Percentiles rank a stretch among this genome's conserved stretches.
Evolutionary conservation across 2,888 invertebrate species (phyloP).

Genomic region (Lypha dubia): DNA sequence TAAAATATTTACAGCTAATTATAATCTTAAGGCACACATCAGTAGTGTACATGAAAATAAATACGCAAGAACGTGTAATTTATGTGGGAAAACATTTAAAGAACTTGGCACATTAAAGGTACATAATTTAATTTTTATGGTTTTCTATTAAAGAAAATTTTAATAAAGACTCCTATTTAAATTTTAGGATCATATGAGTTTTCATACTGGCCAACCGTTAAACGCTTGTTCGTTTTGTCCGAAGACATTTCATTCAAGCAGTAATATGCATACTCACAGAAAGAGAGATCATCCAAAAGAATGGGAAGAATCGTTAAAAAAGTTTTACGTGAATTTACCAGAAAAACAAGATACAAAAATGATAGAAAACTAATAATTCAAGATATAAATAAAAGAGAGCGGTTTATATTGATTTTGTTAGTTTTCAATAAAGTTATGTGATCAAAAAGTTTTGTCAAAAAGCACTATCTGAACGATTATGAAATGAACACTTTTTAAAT

Average conservation of each 20-base stretch:
- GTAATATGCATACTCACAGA: slow-evolving; percentile 82
- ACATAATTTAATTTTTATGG: not conserved
- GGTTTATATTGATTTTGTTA: too few species aligned
- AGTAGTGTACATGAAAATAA: slow-evolving; percentile 80
- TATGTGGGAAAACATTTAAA: slow-evolving; percentile 82
- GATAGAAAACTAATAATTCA: slow-evolving; percentile 3
- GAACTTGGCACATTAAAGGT: slow-evolving; percentile 72
- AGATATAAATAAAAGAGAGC: not conserved
- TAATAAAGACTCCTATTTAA: not conserved
- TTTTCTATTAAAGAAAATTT: not conserved
- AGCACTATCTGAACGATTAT: too few species aligned
- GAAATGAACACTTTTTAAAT: too few species aligned
- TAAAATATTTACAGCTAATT: slow-evolving; percentile 80
- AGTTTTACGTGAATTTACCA: slow-evolving; percentile 47
- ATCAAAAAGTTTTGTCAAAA: too few species aligned
- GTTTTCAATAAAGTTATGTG: too few species aligned
- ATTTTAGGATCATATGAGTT: slow-evolving; percentile 81
- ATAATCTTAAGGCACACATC: slow-evolving; percentile 80
- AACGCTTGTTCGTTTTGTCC: slow-evolving; percentile 81
- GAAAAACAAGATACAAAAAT: slow-evolving; percentile 36
- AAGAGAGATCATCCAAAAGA: slow-evolving; percentile 81
- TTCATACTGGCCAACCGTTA: slow-evolving; percentile 81
- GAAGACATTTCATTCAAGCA: slow-evolving; percentile 82
- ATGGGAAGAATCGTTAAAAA: slow-evolving; percentile 76
- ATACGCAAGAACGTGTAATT: slow-evolving; percentile 79